Percentiles rank a stretch among this genome's conserved stretches.
Evolutionary conservation across 2,113 vertebrate species (phyloP).

Genomic region (Apteryx mantelli): DNA sequence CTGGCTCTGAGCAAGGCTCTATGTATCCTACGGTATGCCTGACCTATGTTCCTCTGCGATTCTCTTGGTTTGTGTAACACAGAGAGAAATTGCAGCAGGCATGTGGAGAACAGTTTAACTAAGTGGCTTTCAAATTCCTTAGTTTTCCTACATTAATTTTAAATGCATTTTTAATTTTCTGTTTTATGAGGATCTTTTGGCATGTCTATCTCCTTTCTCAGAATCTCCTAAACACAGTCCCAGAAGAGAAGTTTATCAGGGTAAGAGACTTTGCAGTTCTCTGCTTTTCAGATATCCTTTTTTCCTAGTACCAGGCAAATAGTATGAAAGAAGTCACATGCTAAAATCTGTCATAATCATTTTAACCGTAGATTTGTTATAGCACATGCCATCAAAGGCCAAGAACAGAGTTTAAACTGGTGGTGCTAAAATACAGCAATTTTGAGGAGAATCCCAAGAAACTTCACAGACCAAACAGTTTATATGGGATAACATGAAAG

Average conservation of each 20-base stretch:
- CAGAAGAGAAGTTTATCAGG: background rate
- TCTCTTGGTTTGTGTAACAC: background rate
- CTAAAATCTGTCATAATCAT: background rate
- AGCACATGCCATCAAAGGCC: background rate
- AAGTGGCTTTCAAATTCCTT: background rate
- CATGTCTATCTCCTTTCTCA: background rate
- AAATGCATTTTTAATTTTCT: background rate
- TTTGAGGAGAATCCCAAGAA: background rate
- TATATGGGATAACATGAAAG: background rate
- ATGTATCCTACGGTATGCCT: background rate
- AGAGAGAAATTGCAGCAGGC: background rate
- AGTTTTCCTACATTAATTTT: background rate
- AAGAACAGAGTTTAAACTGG: background rate
- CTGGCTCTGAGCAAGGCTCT: background rate
- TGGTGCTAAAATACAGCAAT: background rate
- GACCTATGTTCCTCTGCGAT: background rate
- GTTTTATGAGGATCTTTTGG: background rate
- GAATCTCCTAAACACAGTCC: background rate
- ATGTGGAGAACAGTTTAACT: background rate
- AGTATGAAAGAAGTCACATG: background rate
- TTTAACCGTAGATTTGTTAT: background rate
- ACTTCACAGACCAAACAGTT: background rate
- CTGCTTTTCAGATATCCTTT: background rate
- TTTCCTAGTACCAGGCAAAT: background rate
- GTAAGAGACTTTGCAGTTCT: background rate